These are phyloP conservation scores for Steinernema carpocapsae DNA, from an alignment of 2,888 invertebrate genomes.

Conservation along the genomic window DNA sequence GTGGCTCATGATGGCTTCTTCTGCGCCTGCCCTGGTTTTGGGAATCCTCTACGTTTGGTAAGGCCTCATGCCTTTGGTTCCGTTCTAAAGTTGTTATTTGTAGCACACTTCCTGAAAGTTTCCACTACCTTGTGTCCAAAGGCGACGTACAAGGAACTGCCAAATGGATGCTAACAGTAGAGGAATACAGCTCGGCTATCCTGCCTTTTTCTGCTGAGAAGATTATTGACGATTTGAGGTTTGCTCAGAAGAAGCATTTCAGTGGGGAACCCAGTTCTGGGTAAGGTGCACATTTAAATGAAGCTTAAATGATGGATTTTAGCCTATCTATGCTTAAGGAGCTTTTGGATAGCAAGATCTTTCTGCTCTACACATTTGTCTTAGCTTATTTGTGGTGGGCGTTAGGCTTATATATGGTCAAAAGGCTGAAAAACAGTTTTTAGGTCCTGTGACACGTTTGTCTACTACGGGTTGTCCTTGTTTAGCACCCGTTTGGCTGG, in stretches of 20 bases:
- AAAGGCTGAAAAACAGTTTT: background rate
- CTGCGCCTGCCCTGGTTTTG: background rate
- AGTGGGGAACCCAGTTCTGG: background rate
- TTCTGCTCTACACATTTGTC: conserved; percentile 46
- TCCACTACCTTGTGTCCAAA: conserved; percentile 50
- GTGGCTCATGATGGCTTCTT: background rate
- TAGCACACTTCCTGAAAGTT: conserved; percentile 55
- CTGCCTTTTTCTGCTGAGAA: conserved; percentile 2
- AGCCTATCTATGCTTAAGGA: background rate
- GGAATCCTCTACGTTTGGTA: background rate
- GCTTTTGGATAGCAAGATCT: conserved; percentile 26
- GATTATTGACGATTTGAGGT: background rate
- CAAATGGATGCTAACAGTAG: conserved; percentile 49
- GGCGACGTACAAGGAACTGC: conserved; percentile 43
- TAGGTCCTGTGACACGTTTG: conserved; percentile 42
- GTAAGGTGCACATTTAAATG: background rate
- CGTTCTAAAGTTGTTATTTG: too few species aligned
- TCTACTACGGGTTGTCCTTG: conserved; percentile 64
- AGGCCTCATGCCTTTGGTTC: too few species aligned
- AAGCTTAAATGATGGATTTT: background rate
- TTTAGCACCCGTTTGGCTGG: conserved; percentile 61
- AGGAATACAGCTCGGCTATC: background rate
- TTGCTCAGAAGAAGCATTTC: background rate
- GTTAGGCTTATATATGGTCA: background rate
- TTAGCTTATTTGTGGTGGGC: conserved; percentile 55